These are phyloP conservation scores for Bubo bubo DNA, from an alignment of 2,113 vertebrate genomes.

Conservation along the genomic window DNA sequence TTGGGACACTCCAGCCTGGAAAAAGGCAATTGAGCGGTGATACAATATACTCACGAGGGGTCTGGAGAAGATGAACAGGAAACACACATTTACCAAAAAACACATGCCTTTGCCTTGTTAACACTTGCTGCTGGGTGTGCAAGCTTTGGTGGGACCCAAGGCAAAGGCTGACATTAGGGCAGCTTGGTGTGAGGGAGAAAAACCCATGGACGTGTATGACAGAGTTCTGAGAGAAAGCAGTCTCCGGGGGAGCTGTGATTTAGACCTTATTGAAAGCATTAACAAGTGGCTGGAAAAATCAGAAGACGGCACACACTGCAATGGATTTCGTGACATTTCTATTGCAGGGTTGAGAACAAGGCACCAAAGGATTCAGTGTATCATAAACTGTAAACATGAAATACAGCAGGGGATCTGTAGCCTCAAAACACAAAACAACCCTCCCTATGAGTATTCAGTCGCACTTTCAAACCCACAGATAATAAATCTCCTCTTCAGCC, in stretches of 20 bases:
- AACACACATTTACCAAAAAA: not conserved
- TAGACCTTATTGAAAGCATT: not conserved
- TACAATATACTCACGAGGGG: not conserved
- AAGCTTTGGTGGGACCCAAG: not conserved
- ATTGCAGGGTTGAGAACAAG: not conserved
- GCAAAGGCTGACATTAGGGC: not conserved
- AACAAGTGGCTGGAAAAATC: not conserved
- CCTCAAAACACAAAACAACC: constrained; percentile 27
- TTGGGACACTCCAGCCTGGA: not conserved
- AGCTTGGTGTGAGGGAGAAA: not conserved
- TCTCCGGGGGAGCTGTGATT: not conserved
- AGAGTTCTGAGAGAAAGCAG: not conserved
- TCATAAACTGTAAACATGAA: constrained; percentile 17
- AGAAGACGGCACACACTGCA: not conserved
- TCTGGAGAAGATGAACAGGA: not conserved
- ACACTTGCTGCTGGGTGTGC: not conserved
- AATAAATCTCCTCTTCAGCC: not conserved
- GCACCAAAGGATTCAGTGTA: not conserved
- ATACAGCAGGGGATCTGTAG: constrained; percentile 43
- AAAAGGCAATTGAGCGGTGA: not conserved
- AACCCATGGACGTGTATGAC: accelerated
- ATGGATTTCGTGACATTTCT: constrained; percentile 36
- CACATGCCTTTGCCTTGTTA: not conserved
- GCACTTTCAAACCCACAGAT: not conserved
- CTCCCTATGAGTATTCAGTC: not conserved